Conservation (phyloP, 2,797 vertebrate genomes). For the Cynodonichthys magdalenae region DNA sequence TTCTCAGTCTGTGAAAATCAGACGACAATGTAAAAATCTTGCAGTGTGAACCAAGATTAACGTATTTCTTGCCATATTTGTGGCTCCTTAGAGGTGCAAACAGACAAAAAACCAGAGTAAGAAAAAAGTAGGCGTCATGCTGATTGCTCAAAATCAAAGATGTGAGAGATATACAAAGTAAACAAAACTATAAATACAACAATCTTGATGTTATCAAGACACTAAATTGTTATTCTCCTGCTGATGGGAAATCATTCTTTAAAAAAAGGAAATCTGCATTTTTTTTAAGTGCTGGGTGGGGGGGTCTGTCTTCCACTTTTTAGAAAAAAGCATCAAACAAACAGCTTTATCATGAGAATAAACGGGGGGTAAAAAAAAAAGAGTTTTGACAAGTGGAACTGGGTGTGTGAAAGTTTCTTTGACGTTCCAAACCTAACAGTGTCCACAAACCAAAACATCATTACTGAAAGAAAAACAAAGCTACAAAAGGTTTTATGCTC, state of each 20-base stretch:
- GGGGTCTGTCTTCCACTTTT: conserved; percentile 5
- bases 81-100: conserved; percentile 19
- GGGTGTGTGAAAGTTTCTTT: conserved; percentile 33
- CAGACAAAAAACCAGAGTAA: conserved; percentile 11
- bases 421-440: conserved; percentile 53
- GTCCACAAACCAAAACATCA: conserved; percentile 41
- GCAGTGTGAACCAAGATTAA: no score
- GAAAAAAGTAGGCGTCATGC: conserved; percentile 21
- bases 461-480: conserved; percentile 39
- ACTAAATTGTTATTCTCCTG: conserved; percentile 21
- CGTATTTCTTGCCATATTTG: conserved; percentile 8
- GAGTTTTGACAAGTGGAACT: conserved; percentile 36
- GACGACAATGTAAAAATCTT: no score
- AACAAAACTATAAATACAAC: conserved; percentile 16
- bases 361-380: conserved; percentile 18
- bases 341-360: conserved; percentile 38
- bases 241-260: conserved; percentile 25
- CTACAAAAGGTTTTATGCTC: conserved; percentile 47
- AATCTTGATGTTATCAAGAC: conserved; percentile 20
- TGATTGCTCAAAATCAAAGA: conserved; percentile 32
- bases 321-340: conserved; percentile 11
- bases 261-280: not conserved
- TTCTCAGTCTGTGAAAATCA: no score
- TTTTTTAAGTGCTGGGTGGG: no score
- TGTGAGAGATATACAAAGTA: conserved; percentile 20